phyloP scores from a whole-genome alignment of 2,888 invertebrate species.

The Catocala sponsa region DNA sequence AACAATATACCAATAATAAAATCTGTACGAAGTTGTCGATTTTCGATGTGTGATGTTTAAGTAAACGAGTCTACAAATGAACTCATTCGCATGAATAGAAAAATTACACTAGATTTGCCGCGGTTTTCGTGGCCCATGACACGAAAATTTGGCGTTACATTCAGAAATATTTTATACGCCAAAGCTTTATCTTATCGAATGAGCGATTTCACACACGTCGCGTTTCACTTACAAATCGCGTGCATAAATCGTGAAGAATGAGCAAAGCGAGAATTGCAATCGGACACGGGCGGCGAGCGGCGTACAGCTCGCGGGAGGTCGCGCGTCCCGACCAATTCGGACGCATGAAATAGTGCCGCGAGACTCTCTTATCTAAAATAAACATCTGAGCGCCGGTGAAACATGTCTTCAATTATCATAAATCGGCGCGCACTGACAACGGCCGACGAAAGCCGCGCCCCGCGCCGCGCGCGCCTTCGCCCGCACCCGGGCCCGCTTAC shows the following conservation, averaged over 20 bases:
- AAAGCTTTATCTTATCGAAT: conserved; percentile 67
- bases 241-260: conserved; percentile 77
- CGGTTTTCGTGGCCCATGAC: conserved; percentile 24
- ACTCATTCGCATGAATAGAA: too few species aligned
- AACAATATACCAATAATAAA: too few species aligned
- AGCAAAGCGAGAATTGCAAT: conserved; percentile 76
- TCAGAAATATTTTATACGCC: conserved; percentile 57
- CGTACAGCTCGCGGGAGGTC: conserved; percentile 79
- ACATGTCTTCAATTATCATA: conserved; percentile 88
- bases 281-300: conserved; percentile 68
- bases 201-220: conserved; percentile 73
- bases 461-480: conserved; percentile 63
- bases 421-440: conserved; percentile 83
- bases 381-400: conserved; percentile 86
- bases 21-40: too few species aligned
- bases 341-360: conserved; percentile 85
- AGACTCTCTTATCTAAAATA: conserved; percentile 85
- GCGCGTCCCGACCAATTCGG: conserved; percentile 80
- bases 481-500: conserved; percentile 30
- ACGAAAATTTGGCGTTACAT: conserved; percentile 49
- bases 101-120: conserved; percentile 18
- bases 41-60: too few species aligned
- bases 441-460: conserved; percentile 78
- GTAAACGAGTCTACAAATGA: too few species aligned
- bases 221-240: conserved; percentile 73